A percentile compares a stretch with the other conserved stretches of the same genome.
Conservation (phyloP, 2,797 vertebrate species). For the Prunella strophiata region DNA sequence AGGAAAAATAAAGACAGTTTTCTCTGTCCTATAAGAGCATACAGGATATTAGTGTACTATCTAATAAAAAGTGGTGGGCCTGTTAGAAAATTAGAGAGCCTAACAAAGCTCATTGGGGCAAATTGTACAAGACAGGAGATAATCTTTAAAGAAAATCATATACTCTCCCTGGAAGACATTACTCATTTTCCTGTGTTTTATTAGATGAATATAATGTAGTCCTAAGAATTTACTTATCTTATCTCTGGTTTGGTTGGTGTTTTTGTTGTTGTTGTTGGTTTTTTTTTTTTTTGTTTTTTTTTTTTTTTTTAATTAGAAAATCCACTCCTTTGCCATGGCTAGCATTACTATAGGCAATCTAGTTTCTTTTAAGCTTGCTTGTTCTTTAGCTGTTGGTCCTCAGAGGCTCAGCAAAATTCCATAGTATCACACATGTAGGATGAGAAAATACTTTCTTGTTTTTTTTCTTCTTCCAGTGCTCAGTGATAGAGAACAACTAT, state of each 20-base stretch:
- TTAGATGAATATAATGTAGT: neutral
- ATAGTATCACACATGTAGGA: fast-evolving
- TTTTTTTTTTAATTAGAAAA: neutral
- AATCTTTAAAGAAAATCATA: neutral
- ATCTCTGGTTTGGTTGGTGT: neutral
- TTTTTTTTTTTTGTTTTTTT: neutral
- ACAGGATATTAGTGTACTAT: neutral
- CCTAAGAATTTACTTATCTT: neutral
- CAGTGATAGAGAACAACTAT: neutral
- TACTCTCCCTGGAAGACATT: neutral
- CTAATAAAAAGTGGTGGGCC: neutral
- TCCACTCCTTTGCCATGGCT: neutral
- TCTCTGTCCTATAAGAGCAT: neutral
- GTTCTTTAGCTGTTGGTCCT: neutral
- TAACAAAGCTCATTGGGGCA: neutral
- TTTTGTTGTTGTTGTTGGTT: too few species aligned
- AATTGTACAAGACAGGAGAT: neutral
- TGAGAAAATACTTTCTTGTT: neutral
- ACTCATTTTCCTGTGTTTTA: neutral
- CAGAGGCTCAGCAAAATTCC: neutral
- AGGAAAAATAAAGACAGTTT: neutral
- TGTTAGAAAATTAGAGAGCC: neutral
- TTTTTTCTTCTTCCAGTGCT: neutral
- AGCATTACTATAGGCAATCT: neutral
- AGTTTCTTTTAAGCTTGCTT: neutral